Evolutionary conservation across 1,140 invertebrate genomes (phyloP).

Genomic region (Pseudoatta argentina): DNA sequence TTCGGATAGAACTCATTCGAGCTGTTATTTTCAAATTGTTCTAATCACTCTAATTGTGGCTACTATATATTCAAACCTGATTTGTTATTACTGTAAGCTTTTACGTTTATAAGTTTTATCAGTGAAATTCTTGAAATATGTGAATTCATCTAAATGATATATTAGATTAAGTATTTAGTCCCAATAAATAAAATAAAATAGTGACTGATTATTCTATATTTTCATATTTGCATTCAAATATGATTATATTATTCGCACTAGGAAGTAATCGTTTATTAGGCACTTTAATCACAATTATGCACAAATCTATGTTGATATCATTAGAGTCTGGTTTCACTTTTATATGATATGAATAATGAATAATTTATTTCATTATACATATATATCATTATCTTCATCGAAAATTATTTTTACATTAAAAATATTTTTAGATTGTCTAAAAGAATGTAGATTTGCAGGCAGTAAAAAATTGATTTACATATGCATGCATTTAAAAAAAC

Average conservation of each 20-base stretch:
- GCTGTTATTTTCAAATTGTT: not conserved
- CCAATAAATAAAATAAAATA: conserved; percentile 18
- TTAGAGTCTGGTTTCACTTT: conserved; percentile 22
- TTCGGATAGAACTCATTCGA: conserved; percentile 13
- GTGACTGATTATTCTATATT: conserved; percentile 41
- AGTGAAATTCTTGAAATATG: not conserved
- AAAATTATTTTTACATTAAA: conserved; percentile 5
- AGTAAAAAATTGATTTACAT: not conserved
- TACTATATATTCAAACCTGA: conserved; percentile 52
- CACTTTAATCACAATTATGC: conserved; percentile 55
- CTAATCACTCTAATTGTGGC: not conserved
- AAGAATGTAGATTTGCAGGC: not conserved
- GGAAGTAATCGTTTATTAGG: conserved; percentile 45
- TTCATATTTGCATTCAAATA: conserved; percentile 40
- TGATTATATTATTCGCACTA: conserved; percentile 39
- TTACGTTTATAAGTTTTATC: not conserved
- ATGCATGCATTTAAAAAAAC: not conserved
- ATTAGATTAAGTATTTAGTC: not conserved
- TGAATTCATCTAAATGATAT: conserved; percentile 3
- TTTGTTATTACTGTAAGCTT: not conserved
- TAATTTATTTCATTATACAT: not conserved
- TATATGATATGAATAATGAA: not conserved
- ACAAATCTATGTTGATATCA: conserved; percentile 16
- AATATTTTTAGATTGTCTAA: conserved; percentile 1
- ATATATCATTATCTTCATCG: not conserved